Base-by-base conservation (phyloP, 2,888 invertebrate genomes). In the Minunthozetes semirufus region DNA sequence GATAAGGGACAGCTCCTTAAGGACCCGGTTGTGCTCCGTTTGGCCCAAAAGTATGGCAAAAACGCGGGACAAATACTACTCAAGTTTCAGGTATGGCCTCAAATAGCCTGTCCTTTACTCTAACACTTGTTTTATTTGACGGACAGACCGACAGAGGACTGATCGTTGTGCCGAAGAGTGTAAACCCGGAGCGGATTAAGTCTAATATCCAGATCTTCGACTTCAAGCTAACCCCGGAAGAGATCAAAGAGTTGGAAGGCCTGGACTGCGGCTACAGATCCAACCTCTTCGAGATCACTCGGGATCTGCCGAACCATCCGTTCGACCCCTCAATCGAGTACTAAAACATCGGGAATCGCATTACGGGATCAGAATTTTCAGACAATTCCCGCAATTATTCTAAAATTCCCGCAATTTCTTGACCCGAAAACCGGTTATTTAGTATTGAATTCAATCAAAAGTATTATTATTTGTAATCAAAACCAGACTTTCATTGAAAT, bases 141-240 rank as follows among this genome's bases (percentile, higher is more conserved):
- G n/a, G n/a, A n/a, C 22, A 68, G 68, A 13, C 68, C 72, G 90
- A 93, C 80, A 86, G 89, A 56, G 89, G 88, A 0, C 85, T 88
- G 77, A 87, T 90, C 50, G 89, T 90, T 48, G 91, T 93, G 77
- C 93, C 93, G 0, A 94, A 93, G 82, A 92, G 92, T 0, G 90
- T 91, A n/a, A 92, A 87, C 0, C 88, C 88, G 79, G 87, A 0
- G 86, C 90, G 79, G 88, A 91, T 81, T 85, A 85, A 72, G 86
- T 88, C 80, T 89, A 94, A 90, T 83, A 87, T 90, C 79, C 81
- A 90, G 77, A 88, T 88, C 89, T 81, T 80, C 78, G 90, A 91
- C 83, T 93, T 93, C 82, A 86, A 88, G 78, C 84, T 93, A 78
- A 85, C 86, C 0, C 79, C 84, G 0, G 89, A 90, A 66, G 92